phyloP scores from a whole-genome alignment of 2,113 vertebrate genomes.

The Phodopus roborovskii region DNA sequence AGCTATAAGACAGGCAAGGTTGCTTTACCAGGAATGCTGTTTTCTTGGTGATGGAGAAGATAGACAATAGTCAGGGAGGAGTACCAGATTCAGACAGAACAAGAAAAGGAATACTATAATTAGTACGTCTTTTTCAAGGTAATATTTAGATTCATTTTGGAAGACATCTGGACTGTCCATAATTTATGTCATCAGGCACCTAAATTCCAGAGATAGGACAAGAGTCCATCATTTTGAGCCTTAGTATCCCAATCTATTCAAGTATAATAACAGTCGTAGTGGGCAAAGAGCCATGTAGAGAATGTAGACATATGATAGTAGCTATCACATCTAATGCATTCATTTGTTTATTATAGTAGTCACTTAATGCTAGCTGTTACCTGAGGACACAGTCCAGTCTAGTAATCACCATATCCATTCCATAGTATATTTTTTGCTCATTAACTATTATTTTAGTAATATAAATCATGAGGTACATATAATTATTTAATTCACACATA shows the following conservation, averaged over 20 bases:
- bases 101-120: not conserved
- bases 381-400: not conserved
- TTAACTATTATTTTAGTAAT: not conserved
- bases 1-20: not conserved
- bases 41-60: not conserved
- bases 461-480: not conserved
- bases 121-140: not conserved
- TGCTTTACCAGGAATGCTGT: not conserved
- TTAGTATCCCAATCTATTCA: not conserved
- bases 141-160: constrained; percentile 28
- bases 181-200: not conserved
- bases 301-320: not conserved
- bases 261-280: not conserved
- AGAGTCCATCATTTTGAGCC: not conserved
- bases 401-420: not conserved
- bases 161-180: not conserved
- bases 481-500: not conserved
- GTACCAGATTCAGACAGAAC: not conserved
- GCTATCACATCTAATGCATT: not conserved
- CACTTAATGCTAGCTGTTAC: not conserved
- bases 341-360: not conserved
- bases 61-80: not conserved
- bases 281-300: not conserved
- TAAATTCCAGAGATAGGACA: not conserved
- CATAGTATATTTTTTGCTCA: not conserved